Conservation (phyloP, 1,140 invertebrate genomes). For the Diabrotica virgifera region DNA sequence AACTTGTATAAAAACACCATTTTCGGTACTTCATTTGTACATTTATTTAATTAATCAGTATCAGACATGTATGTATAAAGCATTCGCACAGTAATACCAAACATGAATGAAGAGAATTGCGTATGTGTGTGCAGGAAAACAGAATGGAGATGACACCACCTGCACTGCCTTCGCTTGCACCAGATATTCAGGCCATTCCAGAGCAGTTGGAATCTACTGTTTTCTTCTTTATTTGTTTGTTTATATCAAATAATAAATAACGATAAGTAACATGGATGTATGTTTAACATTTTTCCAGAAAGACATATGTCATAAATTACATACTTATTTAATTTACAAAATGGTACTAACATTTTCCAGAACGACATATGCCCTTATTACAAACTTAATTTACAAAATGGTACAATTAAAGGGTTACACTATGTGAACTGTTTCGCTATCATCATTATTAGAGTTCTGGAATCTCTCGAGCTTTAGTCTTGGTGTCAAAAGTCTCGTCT, state of each 20-base stretch:
- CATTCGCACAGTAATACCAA: constrained; percentile 57
- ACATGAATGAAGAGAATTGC: constrained; percentile 49
- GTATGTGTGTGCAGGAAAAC: constrained; percentile 41
- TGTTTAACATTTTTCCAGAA: constrained; percentile 49
- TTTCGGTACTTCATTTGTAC: constrained; percentile 55
- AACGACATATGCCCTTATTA: constrained; percentile 38
- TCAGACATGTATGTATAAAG: constrained; percentile 58
- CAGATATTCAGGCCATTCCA: constrained; percentile 34
- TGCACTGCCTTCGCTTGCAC: constrained; percentile 32
- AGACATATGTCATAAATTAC: constrained; percentile 40
- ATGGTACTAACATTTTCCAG: constrained; percentile 45
- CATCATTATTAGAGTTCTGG: constrained; percentile 30
- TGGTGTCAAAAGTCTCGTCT: constrained; percentile 25
- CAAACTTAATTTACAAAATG: constrained; percentile 50
- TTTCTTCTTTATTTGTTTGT: constrained; percentile 7
- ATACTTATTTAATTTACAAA: constrained; percentile 44
- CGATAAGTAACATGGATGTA: constrained; percentile 50
- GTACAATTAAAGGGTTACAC: constrained; percentile 45
- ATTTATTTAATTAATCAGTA: constrained; percentile 55
- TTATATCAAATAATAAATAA: constrained; percentile 48
- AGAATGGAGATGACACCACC: constrained; percentile 28
- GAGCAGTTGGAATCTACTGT: constrained; percentile 30
- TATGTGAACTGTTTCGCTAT: constrained; percentile 44
- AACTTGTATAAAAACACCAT: constrained; percentile 50
- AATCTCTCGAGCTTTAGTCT: constrained; percentile 30